A percentile compares a stretch with the other conserved stretches of the same genome.
These are phyloP conservation scores for Noturus placidus DNA, from an alignment of 2,113 vertebrate genomes.

Conservation along the genomic window DNA sequence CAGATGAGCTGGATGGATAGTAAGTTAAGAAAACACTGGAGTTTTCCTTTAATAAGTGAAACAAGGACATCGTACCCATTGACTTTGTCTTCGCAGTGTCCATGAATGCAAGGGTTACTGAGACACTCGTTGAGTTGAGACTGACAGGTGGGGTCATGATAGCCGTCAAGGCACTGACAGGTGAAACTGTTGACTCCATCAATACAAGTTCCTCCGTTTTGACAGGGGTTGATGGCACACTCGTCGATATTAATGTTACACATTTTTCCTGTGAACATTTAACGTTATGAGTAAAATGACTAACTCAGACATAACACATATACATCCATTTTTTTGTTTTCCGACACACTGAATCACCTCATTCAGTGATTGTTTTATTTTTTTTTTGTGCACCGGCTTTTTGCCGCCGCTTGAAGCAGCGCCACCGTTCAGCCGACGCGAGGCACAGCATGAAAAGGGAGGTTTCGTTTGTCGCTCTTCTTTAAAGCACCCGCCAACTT, in stretches of 20 bases:
- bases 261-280: conserved; percentile 79
- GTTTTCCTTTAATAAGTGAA: not conserved
- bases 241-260: conserved; percentile 92
- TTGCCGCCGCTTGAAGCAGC: conserved; percentile 65
- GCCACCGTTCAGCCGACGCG: conserved; percentile 62
- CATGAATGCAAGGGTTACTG: conserved; percentile 92
- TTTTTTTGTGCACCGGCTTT: conserved; percentile 59
- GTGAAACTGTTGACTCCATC: conserved; percentile 85
- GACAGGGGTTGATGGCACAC: conserved; percentile 86
- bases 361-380: conserved; percentile 42
- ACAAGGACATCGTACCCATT: conserved; percentile 78
- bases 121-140: conserved; percentile 94
- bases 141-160: conserved; percentile 85
- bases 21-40: not conserved
- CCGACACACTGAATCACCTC: conserved; percentile 20
- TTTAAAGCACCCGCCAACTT: conserved; percentile 63
- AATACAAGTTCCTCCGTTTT: conserved; percentile 89
- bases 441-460: conserved; percentile 62
- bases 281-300: not conserved
- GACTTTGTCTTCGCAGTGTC: conserved; percentile 84
- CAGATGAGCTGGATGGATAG: not conserved
- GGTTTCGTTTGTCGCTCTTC: conserved; percentile 62
- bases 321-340: not conserved
- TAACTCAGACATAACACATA: conserved; percentile 2
- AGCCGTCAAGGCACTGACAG: conserved; percentile 88